These are phyloP conservation scores for Raphicerus campestris DNA, from an alignment of 2,113 vertebrate species.

Conservation along the genomic window DNA sequence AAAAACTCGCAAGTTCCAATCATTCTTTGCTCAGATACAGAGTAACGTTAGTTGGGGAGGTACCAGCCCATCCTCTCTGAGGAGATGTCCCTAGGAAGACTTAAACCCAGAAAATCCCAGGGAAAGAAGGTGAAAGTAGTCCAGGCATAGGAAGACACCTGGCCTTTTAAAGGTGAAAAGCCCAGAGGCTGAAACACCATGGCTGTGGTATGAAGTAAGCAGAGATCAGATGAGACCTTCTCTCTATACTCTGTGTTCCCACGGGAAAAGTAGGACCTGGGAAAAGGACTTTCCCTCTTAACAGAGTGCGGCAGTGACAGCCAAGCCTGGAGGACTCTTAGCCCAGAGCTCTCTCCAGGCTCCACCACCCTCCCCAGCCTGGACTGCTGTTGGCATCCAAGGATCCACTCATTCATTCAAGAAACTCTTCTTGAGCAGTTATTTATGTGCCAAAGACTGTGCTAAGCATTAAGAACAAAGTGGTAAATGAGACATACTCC, in stretches of 20 bases:
- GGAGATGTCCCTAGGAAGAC: neutral
- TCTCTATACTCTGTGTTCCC: neutral
- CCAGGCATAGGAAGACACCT: neutral
- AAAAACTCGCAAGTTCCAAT: neutral
- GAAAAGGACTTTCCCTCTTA: neutral
- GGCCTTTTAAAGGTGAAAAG: neutral
- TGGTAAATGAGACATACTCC: neutral
- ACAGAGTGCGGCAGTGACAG: neutral
- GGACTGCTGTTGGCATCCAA: neutral
- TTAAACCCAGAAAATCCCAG: neutral
- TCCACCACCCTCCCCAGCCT: neutral
- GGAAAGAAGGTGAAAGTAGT: neutral
- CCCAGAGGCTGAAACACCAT: neutral
- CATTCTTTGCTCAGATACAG: neutral
- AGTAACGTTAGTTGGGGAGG: neutral
- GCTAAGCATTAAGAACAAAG: neutral
- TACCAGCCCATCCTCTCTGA: neutral
- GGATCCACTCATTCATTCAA: neutral
- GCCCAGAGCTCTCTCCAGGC: neutral
- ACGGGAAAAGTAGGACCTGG: neutral
- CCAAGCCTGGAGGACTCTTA: neutral
- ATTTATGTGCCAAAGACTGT: neutral
- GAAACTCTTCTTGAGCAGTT: neutral
- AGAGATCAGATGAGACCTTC: neutral
- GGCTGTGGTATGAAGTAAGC: neutral